A percentile compares a stretch with the other conserved stretches of the same genome.
Conservation (phyloP, 2,113 vertebrate species). For the Vireo altiloquus region DNA sequence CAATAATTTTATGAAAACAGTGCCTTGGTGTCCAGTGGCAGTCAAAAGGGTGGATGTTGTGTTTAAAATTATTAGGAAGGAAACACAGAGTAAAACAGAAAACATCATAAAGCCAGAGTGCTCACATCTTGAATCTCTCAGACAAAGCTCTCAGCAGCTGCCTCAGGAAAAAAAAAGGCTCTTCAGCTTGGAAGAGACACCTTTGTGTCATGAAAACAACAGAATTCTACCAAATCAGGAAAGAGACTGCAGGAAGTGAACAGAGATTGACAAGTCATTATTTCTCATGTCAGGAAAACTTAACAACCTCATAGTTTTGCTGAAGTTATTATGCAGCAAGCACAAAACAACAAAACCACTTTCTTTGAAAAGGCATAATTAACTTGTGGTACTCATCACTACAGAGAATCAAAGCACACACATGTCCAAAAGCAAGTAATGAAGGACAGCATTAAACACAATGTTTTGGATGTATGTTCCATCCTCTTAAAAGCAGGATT, state of each 20-base stretch:
- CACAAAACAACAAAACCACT: background rate
- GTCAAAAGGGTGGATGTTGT: background rate
- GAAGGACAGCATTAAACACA: background rate
- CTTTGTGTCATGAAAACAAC: background rate
- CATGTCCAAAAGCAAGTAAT: background rate
- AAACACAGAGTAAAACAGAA: background rate
- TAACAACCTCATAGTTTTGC: background rate
- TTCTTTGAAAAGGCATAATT: background rate
- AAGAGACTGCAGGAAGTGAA: background rate
- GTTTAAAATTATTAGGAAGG: background rate
- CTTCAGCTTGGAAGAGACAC: background rate
- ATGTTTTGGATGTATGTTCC: background rate
- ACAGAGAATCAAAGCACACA: background rate
- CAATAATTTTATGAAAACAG: background rate
- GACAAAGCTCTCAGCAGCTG: background rate
- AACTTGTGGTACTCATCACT: background rate
- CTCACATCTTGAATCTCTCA: background rate
- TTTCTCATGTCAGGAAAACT: background rate
- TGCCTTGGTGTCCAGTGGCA: background rate
- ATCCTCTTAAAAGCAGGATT: background rate
- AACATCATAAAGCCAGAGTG: background rate
- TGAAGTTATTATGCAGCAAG: background rate
- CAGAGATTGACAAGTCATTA: background rate
- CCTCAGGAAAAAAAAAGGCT: background rate
- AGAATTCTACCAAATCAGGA: background rate